Conservation (phyloP, 2,797 vertebrate species). For the Rhabdomys pumilio region DNA sequence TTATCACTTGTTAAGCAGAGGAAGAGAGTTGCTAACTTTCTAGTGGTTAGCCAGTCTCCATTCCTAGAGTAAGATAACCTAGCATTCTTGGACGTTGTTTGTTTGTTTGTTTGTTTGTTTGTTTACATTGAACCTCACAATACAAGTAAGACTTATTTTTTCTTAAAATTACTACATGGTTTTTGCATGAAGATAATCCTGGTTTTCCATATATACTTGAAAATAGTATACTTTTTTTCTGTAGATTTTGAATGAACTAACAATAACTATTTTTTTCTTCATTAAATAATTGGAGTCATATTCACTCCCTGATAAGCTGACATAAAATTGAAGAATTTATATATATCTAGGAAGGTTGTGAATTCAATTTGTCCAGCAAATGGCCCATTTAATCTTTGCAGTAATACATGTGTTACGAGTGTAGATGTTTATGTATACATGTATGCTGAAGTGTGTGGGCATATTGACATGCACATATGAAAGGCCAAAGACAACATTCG, state of each 20-base stretch:
- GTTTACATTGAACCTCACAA: not conserved
- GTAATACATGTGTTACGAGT: not conserved
- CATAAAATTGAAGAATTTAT: not conserved
- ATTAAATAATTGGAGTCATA: not conserved
- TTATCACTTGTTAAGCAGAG: not conserved
- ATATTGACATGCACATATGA: not conserved
- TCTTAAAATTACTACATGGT: not conserved
- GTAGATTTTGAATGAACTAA: not conserved
- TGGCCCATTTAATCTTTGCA: not conserved
- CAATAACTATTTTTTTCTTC: not conserved
- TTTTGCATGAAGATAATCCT: not conserved
- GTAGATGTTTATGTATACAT: not conserved
- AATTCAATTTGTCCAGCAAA: not conserved
- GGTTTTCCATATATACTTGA: not conserved
- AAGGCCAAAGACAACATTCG: not conserved
- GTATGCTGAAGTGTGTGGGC: not conserved
- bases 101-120: not conserved
- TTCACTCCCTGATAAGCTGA: not conserved
- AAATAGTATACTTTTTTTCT: not conserved
- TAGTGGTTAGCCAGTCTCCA: not conserved
- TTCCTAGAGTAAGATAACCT: not conserved
- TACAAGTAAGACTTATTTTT: not conserved
- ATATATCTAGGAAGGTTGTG: not conserved
- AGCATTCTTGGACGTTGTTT: not conserved
- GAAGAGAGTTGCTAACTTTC: not conserved